Conservation (phyloP, 2,888 invertebrate species). For the Hyposoter didymator region DNA sequence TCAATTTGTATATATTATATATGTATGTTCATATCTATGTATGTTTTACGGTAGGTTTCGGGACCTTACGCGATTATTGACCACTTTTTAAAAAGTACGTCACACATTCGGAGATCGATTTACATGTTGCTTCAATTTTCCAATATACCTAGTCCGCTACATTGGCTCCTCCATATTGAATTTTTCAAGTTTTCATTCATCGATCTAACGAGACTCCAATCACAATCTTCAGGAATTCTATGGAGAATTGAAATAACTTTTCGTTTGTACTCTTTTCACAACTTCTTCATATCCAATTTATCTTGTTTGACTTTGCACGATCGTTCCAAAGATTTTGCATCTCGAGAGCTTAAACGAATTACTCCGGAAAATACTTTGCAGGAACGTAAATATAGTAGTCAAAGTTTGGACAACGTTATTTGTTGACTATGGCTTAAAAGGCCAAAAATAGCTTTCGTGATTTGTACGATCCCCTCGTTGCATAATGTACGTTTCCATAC, state of each 20-base stretch:
- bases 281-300: background rate
- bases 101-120: conserved; percentile 2
- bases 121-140: background rate
- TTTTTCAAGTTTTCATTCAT: background rate
- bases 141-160: conserved; percentile 15
- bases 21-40: conserved; percentile 40
- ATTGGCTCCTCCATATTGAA: background rate
- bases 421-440: background rate
- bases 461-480: background rate
- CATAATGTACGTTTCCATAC: conserved; percentile 1
- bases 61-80: conserved; percentile 27
- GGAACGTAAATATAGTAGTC: background rate
- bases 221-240: background rate
- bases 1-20: conserved; percentile 27
- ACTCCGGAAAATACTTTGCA: background rate
- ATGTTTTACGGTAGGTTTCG: conserved; percentile 58
- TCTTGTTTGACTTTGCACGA: background rate
- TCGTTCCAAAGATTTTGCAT: background rate
- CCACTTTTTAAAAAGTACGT: conserved; percentile 26
- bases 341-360: background rate
- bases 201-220: background rate
- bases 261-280: background rate
- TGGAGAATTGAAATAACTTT: background rate
- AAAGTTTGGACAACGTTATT: background rate
- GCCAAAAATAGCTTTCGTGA: background rate